These are phyloP conservation scores for Psix sp. DNA, from an alignment of 1,140 invertebrate species.

Conservation along the genomic window DNA sequence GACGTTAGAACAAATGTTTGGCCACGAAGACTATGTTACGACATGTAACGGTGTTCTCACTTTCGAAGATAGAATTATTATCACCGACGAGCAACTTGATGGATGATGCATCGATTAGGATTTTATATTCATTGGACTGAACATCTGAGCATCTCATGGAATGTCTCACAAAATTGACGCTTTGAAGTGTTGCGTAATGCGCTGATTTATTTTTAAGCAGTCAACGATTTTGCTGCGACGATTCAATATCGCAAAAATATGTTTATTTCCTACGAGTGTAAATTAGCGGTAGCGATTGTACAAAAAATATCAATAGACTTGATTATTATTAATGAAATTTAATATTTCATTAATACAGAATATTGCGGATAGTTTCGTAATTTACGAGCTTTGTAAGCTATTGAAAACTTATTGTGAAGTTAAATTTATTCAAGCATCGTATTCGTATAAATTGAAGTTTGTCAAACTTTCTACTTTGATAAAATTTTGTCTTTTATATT, in stretches of 20 bases:
- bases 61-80: constrained; percentile 39
- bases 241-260: no score
- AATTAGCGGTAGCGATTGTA: no score
- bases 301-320: no score
- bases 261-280: no score
- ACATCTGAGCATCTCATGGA: constrained; percentile 7
- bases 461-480: constrained; percentile 1
- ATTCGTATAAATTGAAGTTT: constrained; percentile 43
- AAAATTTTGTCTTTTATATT: no score
- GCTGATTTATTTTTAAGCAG: constrained; percentile 2
- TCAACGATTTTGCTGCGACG: no score
- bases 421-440: constrained; percentile 34
- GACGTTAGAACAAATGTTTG: constrained; percentile 27
- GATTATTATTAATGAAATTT: not conserved
- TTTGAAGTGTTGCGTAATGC: not conserved
- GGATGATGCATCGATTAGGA: constrained; percentile 37
- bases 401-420: constrained; percentile 54
- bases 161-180: constrained; percentile 24
- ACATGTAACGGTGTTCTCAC: constrained; percentile 31
- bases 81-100: constrained; percentile 31
- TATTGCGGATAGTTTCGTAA: constrained; percentile 32
- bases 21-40: constrained; percentile 15
- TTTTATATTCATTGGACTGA: constrained; percentile 16
- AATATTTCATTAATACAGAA: no score
- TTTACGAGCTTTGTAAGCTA: constrained; percentile 21